Base-by-base conservation (phyloP, 2,888 invertebrate genomes). In the Allolobophora icterica region DNA sequence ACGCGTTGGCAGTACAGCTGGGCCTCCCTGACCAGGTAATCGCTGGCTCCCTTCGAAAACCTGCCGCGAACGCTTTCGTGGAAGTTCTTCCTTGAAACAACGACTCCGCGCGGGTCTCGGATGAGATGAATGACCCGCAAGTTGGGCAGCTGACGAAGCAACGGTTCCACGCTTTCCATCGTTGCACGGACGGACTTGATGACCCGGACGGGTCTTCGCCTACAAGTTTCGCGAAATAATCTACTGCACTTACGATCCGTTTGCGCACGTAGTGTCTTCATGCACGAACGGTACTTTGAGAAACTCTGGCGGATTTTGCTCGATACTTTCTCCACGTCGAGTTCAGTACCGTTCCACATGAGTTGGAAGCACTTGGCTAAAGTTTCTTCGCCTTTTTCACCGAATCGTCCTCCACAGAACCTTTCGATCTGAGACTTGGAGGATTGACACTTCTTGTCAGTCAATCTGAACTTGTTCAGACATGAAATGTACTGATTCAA, bases 71-170 rank as follows among this genome's bases (percentile, higher is more conserved):
- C 91, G 34, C 84, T 91, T 15, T 34, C 40, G 58, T 91, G 89
- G 35, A 89, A 90, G 38, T 45, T 42, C 35, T 58, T 40, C 33
- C 92, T 84, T 4, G 92, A 92, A 17, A 89, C 42, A 5, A 90
- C 90, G 21, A 92, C 91, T 15, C 91, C 89, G 21, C 91, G 84
- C 24, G 92, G 92, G 35, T 92, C 92, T 17, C 92, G 91, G 38
- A 92, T n/a, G 34, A 92, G 45, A 38, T 92, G 91, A n/a, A 92
- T 45, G 30, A 92, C 90, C 4, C 89, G 87, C 17, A 89, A 15
- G 45, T 40, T 30, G 24, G 92, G 91, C 35, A 84, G 40, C 45
- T 24, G 40, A 30, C 40, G 84, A 40, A 92, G 34, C 34, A 91
- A 40, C 30, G 38, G 34, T 38, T 90, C 90, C 8, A 90, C 89